These are phyloP conservation scores for Pogonophryne albipinna DNA, from an alignment of 2,797 vertebrate species.

Conservation along the genomic window DNA sequence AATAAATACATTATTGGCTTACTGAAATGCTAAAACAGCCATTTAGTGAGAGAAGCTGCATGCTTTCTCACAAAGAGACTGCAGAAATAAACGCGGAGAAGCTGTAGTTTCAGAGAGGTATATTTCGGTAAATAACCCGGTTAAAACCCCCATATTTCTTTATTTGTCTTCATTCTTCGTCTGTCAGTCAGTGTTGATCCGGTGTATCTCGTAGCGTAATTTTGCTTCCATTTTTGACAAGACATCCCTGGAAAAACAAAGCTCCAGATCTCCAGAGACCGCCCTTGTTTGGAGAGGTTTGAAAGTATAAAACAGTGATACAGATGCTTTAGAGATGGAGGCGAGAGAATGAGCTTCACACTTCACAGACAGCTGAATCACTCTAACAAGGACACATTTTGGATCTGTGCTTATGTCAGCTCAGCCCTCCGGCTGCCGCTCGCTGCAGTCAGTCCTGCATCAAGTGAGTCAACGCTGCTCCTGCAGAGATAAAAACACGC, in stretches of 20 bases:
- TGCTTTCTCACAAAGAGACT: background rate
- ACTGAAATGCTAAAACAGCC: constrained; percentile 2
- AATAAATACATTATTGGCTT: constrained; percentile 8
- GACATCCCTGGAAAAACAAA: too few species aligned
- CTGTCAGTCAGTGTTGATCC: background rate
- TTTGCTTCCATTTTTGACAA: background rate
- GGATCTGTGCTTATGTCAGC: constrained; percentile 53
- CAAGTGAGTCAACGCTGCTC: constrained; percentile 20
- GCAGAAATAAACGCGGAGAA: background rate
- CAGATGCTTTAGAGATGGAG: constrained; percentile 58
- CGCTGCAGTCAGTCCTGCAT: constrained; percentile 27
- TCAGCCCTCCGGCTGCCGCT: constrained; percentile 25
- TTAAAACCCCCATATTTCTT: background rate
- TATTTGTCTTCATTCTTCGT: background rate
- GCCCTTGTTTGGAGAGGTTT: background rate
- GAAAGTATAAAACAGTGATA: constrained; percentile 18
- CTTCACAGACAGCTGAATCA: constrained; percentile 63
- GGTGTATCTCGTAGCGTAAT: background rate
- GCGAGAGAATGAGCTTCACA: constrained; percentile 52
- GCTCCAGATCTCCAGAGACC: background rate
- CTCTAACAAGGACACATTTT: constrained; percentile 65
- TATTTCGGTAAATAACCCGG: background rate
- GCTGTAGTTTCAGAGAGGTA: background rate
- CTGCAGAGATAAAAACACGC: constrained; percentile 9
- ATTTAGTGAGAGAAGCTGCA: constrained; percentile 9